Percentiles rank a stretch among this genome's conserved stretches.
Evolutionary conservation across 2,113 vertebrate genomes (phyloP).

Genomic region (Rhinichthys klamathensis): DNA sequence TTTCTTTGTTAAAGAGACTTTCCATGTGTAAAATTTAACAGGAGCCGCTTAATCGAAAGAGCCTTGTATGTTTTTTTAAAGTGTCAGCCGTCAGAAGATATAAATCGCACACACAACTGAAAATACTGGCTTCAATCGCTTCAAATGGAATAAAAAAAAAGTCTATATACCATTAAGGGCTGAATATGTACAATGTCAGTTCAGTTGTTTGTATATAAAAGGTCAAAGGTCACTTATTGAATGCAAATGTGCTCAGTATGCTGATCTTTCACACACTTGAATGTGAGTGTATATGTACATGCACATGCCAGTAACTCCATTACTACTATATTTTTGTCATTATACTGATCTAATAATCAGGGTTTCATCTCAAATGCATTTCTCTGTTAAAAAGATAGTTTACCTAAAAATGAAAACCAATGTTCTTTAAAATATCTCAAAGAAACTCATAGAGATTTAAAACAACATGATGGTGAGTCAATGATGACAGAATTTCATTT

Average conservation of each 20-base stretch:
- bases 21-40: constrained; percentile 20
- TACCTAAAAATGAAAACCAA: no score
- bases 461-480: no score
- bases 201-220: constrained; percentile 34
- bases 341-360: constrained; percentile 16
- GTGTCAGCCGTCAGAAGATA: neutral
- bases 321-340: neutral
- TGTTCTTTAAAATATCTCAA: no score
- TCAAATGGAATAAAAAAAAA: neutral
- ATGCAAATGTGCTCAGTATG: constrained; percentile 27
- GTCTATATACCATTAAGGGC: constrained; percentile 26
- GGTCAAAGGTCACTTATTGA: constrained; percentile 21
- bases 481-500: no score
- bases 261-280: constrained; percentile 19
- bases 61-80: neutral
- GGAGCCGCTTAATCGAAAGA: neutral
- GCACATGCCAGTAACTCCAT: constrained; percentile 4
- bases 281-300: constrained; percentile 27
- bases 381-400: neutral
- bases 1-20: constrained; percentile 11
- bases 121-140: neutral
- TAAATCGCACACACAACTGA: constrained; percentile 1
- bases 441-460: no score
- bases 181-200: constrained; percentile 36
- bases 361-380: constrained; percentile 6